Conservation (phyloP, 2,888 invertebrate species). For the Sphaerophoria taeniata region DNA sequence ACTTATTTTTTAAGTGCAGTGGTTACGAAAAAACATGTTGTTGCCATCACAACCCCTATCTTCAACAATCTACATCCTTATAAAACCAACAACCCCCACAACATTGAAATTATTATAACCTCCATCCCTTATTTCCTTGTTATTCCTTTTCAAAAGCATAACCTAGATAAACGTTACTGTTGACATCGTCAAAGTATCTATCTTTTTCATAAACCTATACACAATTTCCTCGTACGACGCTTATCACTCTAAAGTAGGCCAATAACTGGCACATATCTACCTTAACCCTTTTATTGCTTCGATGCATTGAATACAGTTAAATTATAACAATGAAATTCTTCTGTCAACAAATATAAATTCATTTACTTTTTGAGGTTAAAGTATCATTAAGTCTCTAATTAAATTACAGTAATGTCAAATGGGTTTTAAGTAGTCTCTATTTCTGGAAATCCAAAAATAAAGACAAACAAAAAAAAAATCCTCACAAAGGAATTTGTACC, state of each 20-base stretch:
- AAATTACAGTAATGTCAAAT: neutral
- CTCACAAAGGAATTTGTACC: constrained; percentile 1
- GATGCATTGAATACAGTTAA: constrained; percentile 4
- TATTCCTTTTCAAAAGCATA: constrained; percentile 32
- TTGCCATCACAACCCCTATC: too few species aligned
- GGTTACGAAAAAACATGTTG: too few species aligned
- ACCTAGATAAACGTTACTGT: constrained; percentile 56
- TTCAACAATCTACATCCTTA: too few species aligned
- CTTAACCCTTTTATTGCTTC: constrained; percentile 33
- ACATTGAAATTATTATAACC: constrained; percentile 44
- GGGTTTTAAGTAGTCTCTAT: neutral
- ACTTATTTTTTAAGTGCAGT: too few species aligned
- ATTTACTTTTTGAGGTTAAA: neutral
- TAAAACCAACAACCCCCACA: constrained; percentile 9
- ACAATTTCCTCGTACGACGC: neutral
- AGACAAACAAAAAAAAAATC: neutral
- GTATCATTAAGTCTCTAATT: neutral
- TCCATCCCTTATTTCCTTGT: constrained; percentile 13
- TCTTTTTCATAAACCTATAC: neutral
- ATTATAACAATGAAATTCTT: constrained; percentile 14
- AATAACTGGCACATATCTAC: constrained; percentile 37
- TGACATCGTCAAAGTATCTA: constrained; percentile 61
- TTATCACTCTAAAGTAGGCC: constrained; percentile 59
- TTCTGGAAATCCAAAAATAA: neutral
- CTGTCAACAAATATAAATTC: neutral